Evolutionary conservation across 2,797 vertebrate species (phyloP), one percentile per base, ranked within the genome.

Genomic region (Coranthus polyacanthus): DNA sequence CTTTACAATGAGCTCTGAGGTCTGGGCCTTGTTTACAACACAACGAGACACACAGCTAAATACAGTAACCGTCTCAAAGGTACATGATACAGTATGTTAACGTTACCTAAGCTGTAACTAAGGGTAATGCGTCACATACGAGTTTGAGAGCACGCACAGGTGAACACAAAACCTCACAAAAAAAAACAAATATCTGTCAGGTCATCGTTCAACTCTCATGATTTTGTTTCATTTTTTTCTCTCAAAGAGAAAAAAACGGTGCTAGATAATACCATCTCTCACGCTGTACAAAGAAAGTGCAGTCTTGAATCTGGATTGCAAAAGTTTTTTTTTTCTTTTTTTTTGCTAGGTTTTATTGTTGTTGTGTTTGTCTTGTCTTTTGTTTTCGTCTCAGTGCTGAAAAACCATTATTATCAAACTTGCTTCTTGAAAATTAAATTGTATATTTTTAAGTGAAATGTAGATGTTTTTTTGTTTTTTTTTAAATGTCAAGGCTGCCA

Each of bases 401-500:
- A 91, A 92, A 91, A 92, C 42, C 89, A 92, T 89, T 89, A 95
- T 91, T 90, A 93, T 91, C 88, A 90, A 90, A 93, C 88, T 83
- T 80, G 90, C 93, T 93, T 93, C 79, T 90, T 86, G 81, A 90
- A 92, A 94, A 90, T 92, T 89, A 76, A 94, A 94, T 91, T 94
- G 94, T 94, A 94, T 94, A 94, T 94, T 95, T 95, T 94, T 91
- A 94, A 92, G 87, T 93, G 89, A 93, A 93, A 91, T 92, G 90
- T 94, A 92, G 88, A 86, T 88, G 56, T 82, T 84, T 87, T 88
- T 87, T 78, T 61, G 79, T 83, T 60, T 61, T 78, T 67, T 56
- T n/a, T n/a, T n/a, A n/a, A n/a, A 12, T 81, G 75, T 91, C 85
- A 85, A 83, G 86, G 89, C 85, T 92, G 85, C 83, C 81, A 68